phyloP scores from a whole-genome alignment of 2,113 vertebrate species.

The Melanostigma gelatinosum region DNA sequence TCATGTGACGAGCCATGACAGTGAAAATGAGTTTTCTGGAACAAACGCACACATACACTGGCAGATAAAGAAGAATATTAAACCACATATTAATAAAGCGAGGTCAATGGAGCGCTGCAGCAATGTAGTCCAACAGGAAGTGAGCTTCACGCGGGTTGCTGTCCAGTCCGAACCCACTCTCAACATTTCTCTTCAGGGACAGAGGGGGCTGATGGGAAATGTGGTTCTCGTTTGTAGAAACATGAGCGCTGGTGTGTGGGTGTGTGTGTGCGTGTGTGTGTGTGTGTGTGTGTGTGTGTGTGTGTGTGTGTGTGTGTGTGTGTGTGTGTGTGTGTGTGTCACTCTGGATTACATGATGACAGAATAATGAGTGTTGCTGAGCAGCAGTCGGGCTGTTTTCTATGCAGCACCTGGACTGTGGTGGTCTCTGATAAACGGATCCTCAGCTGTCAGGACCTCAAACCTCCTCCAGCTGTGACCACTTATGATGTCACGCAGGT shows the following conservation, averaged over 20 bases:
- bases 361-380: neutral
- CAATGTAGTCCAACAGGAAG: too few relatives aligned
- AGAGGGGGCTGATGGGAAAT: slow-evolving; percentile 43
- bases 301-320: too few relatives aligned
- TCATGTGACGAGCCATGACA: too few relatives aligned
- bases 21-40: too few relatives aligned
- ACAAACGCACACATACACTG: too few relatives aligned
- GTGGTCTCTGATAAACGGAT: slow-evolving; percentile 41
- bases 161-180: neutral
- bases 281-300: neutral
- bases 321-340: neutral
- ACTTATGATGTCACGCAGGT: slow-evolving; percentile 56
- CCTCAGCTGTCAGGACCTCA: slow-evolving; percentile 48
- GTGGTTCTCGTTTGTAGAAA: slow-evolving; percentile 35
- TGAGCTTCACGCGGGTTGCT: too few relatives aligned
- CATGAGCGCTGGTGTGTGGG: neutral
- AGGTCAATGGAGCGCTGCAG: too few relatives aligned
- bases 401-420: slow-evolving; percentile 5
- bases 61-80: too few relatives aligned
- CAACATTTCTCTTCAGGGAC: neutral
- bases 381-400: too few relatives aligned
- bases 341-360: neutral
- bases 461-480: slow-evolving; percentile 59
- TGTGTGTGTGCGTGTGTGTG: neutral
- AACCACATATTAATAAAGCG: too few relatives aligned